These are phyloP conservation scores for Vanacampus margaritifer DNA, from an alignment of 2,113 vertebrate species.

Conservation along the genomic window DNA sequence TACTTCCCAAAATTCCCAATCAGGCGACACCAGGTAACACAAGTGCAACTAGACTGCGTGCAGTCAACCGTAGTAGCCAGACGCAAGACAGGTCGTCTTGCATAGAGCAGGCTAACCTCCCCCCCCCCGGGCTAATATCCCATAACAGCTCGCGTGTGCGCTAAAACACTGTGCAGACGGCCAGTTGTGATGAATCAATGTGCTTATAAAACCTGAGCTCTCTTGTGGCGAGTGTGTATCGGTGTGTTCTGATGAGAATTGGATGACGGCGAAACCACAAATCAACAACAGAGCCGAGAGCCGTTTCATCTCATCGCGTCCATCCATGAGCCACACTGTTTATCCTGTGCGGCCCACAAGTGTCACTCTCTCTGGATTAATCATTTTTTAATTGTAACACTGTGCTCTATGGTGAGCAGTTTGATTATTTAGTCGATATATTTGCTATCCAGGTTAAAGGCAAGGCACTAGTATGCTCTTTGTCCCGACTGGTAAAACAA, in stretches of 20 bases:
- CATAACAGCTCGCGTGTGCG: background rate
- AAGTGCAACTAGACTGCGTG: background rate
- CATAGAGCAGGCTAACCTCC: background rate
- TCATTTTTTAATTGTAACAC: background rate
- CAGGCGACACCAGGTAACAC: slow-evolving; percentile 15
- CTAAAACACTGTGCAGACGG: background rate
- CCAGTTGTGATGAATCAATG: background rate
- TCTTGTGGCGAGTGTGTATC: background rate
- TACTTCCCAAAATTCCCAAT: slow-evolving; percentile 37
- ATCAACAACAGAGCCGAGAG: slow-evolving; percentile 12
- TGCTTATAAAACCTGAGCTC: slow-evolving; percentile 5
- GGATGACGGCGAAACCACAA: slow-evolving; percentile 17
- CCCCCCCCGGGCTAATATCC: background rate
- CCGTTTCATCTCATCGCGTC: background rate
- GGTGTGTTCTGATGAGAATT: slow-evolving; percentile 18
- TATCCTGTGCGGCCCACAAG: background rate
- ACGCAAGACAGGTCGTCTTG: background rate
- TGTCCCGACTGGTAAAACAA: no score
- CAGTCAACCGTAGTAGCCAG: slow-evolving; percentile 10
- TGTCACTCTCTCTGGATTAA: background rate
- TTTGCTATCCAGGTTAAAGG: background rate
- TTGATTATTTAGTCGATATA: background rate
- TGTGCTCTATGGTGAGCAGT: background rate
- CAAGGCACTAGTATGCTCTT: no score
- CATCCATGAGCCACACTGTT: background rate